A percentile compares a stretch with the other conserved stretches of the same genome.
phyloP scores from a whole-genome alignment of 2,888 invertebrate species.

The Sinelater perroti region DNA sequence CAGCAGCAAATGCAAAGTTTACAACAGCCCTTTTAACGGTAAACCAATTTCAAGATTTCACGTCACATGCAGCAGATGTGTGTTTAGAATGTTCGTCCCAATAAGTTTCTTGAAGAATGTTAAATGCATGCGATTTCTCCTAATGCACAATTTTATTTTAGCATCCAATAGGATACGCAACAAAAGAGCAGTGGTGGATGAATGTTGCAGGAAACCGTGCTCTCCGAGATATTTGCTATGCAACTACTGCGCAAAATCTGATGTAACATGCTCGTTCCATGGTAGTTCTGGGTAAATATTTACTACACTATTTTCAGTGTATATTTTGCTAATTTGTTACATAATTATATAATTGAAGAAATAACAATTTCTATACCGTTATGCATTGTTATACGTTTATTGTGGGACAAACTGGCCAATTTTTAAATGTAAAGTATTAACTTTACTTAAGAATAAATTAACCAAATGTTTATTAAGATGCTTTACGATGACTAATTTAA shows the following conservation, averaged over 20 bases:
- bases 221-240: slow-evolving; percentile 6
- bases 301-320: background rate
- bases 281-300: background rate
- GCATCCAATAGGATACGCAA: background rate
- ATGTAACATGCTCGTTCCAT: background rate
- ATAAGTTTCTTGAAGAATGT: background rate
- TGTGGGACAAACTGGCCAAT: too few species aligned
- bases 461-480: too few species aligned
- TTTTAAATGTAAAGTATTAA: too few species aligned
- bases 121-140: too few species aligned
- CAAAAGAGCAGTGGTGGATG: slow-evolving; percentile 5
- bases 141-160: too few species aligned
- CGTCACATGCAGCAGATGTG: too few species aligned
- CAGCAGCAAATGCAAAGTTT: background rate
- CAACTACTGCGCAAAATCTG: slow-evolving; percentile 5
- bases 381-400: too few species aligned
- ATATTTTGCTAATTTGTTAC: too few species aligned
- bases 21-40: slow-evolving; percentile 10
- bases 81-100: background rate
- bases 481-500: too few species aligned
- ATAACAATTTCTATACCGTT: background rate
- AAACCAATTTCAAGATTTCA: too few species aligned
- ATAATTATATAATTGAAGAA: background rate
- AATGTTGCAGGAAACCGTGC: slow-evolving; percentile 10
- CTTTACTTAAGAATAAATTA: too few species aligned